Evolutionary conservation across 2,113 vertebrate species (phyloP).

Genomic region (Synchiropus splendidus): DNA sequence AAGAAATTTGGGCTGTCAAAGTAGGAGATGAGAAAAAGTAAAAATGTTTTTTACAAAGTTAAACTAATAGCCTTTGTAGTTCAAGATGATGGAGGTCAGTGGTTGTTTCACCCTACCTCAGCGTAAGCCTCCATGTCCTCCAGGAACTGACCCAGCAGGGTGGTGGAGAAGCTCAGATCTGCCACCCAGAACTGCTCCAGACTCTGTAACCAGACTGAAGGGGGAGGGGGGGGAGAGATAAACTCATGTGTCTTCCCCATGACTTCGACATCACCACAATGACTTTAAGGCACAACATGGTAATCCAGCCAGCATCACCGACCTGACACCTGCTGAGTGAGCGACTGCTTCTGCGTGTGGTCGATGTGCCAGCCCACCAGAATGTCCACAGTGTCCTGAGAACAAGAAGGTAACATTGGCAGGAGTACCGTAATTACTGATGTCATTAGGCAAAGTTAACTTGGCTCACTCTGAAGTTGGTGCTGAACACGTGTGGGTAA

Average conservation of each 20-base stretch:
- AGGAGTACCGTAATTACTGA: not conserved
- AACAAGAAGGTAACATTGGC: not conserved
- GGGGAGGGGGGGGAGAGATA: not conserved
- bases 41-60: no score
- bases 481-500: constrained; percentile 97
- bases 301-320: constrained; percentile 27
- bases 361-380: constrained; percentile 98
- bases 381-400: constrained; percentile 95
- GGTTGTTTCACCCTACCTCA: constrained; percentile 81
- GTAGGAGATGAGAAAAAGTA: no score
- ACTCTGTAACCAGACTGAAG: constrained; percentile 89
- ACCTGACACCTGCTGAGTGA: constrained; percentile 95
- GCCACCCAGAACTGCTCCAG: constrained; percentile 99
- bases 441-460: not conserved
- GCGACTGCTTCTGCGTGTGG: constrained; percentile 88
- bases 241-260: no score
- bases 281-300: not conserved
- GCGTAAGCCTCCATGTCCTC: constrained; percentile 99
- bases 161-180: constrained; percentile 95
- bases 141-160: constrained; percentile 91
- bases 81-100: no score
- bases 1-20: no score
- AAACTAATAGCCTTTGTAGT: no score
- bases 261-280: not conserved
- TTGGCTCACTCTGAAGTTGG: constrained; percentile 90